These are phyloP conservation scores for Anthonomus grandis DNA, from an alignment of 1,140 invertebrate genomes.

Conservation along the genomic window DNA sequence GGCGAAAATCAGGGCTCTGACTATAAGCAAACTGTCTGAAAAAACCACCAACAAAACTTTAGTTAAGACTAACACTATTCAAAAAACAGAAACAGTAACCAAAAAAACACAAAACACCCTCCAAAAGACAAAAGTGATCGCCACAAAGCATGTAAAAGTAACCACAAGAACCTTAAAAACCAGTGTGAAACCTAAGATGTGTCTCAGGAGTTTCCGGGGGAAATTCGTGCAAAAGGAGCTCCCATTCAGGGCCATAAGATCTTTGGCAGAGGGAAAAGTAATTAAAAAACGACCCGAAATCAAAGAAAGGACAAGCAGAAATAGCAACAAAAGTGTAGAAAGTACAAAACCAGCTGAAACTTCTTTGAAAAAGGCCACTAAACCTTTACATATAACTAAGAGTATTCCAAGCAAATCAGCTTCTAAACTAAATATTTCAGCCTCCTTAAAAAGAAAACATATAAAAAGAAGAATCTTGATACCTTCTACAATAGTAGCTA, in stretches of 20 bases:
- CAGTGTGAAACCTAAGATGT: slow-evolving; percentile 44
- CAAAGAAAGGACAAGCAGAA: slow-evolving; percentile 20
- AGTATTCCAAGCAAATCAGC: not conserved
- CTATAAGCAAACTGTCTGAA: slow-evolving; percentile 47
- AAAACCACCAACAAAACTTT: slow-evolving; percentile 45
- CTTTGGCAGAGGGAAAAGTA: slow-evolving; percentile 7
- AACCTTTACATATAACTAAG: too few species aligned
- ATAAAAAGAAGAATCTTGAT: slow-evolving; percentile 37
- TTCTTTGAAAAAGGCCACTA: not conserved
- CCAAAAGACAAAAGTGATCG: slow-evolving; percentile 42
- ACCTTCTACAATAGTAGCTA: slow-evolving; percentile 13
- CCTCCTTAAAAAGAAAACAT: slow-evolving; percentile 22
- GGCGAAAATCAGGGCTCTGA: slow-evolving; percentile 52
- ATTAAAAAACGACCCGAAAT: slow-evolving; percentile 22
- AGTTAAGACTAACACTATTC: slow-evolving; percentile 40
- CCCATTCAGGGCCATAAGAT: slow-evolving; percentile 32
- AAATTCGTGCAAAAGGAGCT: slow-evolving; percentile 44
- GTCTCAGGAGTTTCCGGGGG: slow-evolving; percentile 45
- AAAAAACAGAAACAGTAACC: slow-evolving; percentile 40
- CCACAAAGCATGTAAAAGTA: slow-evolving; percentile 44
- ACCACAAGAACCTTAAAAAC: slow-evolving; percentile 42
- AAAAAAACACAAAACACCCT: slow-evolving; percentile 38
- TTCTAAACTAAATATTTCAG: too few species aligned
- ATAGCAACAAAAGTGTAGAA: slow-evolving; percentile 43
- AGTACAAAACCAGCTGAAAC: slow-evolving; percentile 26